Evolutionary conservation across 2,888 invertebrate genomes (phyloP).

Genomic region (Drosophila quinaria): DNA sequence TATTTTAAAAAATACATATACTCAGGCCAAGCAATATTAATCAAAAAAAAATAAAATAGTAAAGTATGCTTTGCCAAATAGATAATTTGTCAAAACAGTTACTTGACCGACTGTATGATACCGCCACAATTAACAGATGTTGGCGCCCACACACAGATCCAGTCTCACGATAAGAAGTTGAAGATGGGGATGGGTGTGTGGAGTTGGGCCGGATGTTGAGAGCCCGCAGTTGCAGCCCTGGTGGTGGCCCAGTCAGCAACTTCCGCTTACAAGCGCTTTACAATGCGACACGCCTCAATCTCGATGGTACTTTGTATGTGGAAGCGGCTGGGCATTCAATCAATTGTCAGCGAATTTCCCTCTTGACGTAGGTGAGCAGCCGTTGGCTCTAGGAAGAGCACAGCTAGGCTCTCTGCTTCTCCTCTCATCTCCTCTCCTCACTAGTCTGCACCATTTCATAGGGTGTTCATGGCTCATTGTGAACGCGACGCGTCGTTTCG

Average conservation of each 20-base stretch:
- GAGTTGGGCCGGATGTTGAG: slow-evolving; percentile 61
- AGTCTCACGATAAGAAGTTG: not conserved
- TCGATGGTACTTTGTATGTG: slow-evolving; percentile 16
- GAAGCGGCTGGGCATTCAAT: slow-evolving; percentile 49
- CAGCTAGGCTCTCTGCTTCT: not conserved
- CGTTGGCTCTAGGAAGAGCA: slow-evolving; percentile 2
- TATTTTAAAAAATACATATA: too few species aligned
- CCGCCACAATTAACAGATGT: slow-evolving; percentile 49
- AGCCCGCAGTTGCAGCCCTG: slow-evolving; percentile 16
- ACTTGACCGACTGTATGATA: slow-evolving; percentile 10
- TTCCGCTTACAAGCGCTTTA: slow-evolving; percentile 66
- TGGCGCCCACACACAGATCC: slow-evolving; percentile 44
- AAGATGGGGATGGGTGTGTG: not conserved
- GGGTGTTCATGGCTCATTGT: slow-evolving; percentile 70
- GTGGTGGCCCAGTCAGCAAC: slow-evolving; percentile 40
- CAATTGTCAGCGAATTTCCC: slow-evolving; percentile 49
- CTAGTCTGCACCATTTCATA: slow-evolving; percentile 38
- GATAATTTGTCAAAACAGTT: not conserved
- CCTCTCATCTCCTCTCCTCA: not conserved
- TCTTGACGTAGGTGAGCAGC: slow-evolving; percentile 32
- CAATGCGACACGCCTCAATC: slow-evolving; percentile 65
- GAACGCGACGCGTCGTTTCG: slow-evolving; percentile 46
- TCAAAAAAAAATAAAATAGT: not conserved
- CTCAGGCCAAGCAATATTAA: too few species aligned
- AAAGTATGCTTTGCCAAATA: not conserved